Base-by-base conservation (phyloP, 1,140 invertebrate species). In the Stegodyphus dumicola region DNA sequence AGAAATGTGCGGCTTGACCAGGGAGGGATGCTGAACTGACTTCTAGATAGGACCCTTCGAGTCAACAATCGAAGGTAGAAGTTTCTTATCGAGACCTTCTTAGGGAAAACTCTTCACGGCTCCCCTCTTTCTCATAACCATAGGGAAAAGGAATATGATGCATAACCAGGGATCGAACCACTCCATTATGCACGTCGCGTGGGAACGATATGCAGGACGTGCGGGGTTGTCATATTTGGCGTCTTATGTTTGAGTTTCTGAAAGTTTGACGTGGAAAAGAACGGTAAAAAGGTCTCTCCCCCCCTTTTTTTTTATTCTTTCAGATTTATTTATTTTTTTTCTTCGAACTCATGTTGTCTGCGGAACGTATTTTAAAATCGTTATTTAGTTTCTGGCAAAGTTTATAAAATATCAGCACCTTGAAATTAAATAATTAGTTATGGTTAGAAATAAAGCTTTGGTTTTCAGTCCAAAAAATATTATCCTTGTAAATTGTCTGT, bases 131-230 rank as follows among this genome's bases (percentile, higher is more conserved):
- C 65, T n/a, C 7, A 15, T 7, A 5, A 18, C 7, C 17, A 7
- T n/a, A 48, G 56, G 69, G 69, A 79, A 51, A 48, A 54, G 64
- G 73, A 84, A 76, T 84, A 69, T 76, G 81, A 84, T 84, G 73
- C 81, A 84, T 76, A 84, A 84, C 73, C 81, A 49, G 64, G 73
- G 73, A 75, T 18, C 52, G 73, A 67, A 33, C 64, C 65, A 69
- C 73, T 84, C 81, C 65, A 84, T 84, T 84, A 84, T 84, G 73
- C 71, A 84, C 65, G 56, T 76, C 81, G 65, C 81, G 13, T 15
- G 81, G 81, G 81, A 76, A 76, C 65, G 81, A 75, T 76, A 76
- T 65, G 79, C 79, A 83, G 7, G 54, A 49, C 5, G 7, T 13
- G 49, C 33, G n/a, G 56, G 81, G 79, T 83, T 83, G 71, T 17